Evolutionary conservation across 2,797 vertebrate genomes (phyloP), one percentile per base, ranked within the genome.

Genomic region (Acrossocheilus wenchowensis): DNA sequence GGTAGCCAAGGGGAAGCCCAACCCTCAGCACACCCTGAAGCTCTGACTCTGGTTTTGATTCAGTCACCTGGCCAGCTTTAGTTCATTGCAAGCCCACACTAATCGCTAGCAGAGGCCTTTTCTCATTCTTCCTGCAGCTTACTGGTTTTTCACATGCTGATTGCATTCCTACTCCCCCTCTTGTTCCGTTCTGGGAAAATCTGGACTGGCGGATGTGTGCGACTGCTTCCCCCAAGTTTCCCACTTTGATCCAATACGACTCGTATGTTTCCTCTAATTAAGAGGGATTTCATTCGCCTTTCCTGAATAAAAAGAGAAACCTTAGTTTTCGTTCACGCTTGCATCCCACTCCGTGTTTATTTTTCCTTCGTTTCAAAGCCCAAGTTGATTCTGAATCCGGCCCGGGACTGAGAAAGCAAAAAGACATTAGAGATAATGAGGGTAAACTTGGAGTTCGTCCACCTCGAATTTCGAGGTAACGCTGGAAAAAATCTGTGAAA

Each of bases 1-100:
- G 17, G 77, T 45, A 52, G 0, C 68, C 68, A 43, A 80, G 77
- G 77, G 43, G 39, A 85, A 86, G 15, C 86, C 86, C 79, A 83
- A 68, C 78, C 82, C 71, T 87, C 64, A 39, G 84, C 85, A 89
- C 77, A 82, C 83, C 71, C 80, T 81, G 77, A 82, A 86, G 84
- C 78, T 64, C 88, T 87, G 90, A 86, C 81, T 81, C 89, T 89
- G 89, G 69, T 89, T 89, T 89, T 87, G 83, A 91, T 89, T 90
- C 77, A 85, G 75, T 85, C 85, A 84, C 88, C 88, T 89, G 71
- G 73, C 83, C 62, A 83, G 73, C 81, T 78, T 60, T 79, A 54
- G 45, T 57, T 64, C 73, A 84, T 85, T 83, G 82, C 88, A 89
- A 90, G 83, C 87, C 90, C 84, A 91, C 81, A 86, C 81, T 90